Evolutionary conservation across 37 sponge, comb jelly and placozoan species (phyloP), one percentile per base, ranked within the genome.

Genomic region (Oopsacas minuta): DNA sequence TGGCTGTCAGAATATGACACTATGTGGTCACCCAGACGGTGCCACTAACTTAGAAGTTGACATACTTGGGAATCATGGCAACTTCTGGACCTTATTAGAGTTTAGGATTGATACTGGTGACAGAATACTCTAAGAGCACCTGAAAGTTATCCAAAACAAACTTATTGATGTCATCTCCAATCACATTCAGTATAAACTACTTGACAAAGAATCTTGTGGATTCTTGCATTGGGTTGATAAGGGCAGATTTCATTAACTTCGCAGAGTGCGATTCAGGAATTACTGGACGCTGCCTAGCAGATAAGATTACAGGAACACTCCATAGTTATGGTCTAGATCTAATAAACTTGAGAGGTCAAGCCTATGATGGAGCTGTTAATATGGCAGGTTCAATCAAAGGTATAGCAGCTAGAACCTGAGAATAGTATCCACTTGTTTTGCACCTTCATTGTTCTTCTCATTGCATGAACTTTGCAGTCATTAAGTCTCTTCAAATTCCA

Each of bases 331-430:
- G 88, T 36, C 49, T 91, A 37, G 82, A 93, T 37, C 88, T 69
- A 23, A 85, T 38, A 38, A 87, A 85, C 36, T 34, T 90, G 35
- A 85, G 90, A 82, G 93, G 90, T 7, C 93, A 92, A 53, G n/a
- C 89, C 0, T 92, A 92, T 53, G 90, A 90, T 86, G 90, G 93
- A 23, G 93, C 90, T 81, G 87, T 87, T 28, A 92, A 87, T 46
- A 91, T 88, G 88, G 88, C 86, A 82, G 89, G 88, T 49, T 37
- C 52, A 61, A 69, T 81, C 61, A 69, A 86, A 39, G 91, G 86
- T 23, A 83, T 86, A 82, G 89, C 84, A 37, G 85, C 86, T 37
- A 86, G 34, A 36, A 90, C 88, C 39, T 39, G 39, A 82, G 49
- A 86, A 39, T 42, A 88, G 82, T 86, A 85, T 83, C 84, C 86